Conservation (phyloP, 2,797 vertebrate genomes). For the Emydoidea blandingii region DNA sequence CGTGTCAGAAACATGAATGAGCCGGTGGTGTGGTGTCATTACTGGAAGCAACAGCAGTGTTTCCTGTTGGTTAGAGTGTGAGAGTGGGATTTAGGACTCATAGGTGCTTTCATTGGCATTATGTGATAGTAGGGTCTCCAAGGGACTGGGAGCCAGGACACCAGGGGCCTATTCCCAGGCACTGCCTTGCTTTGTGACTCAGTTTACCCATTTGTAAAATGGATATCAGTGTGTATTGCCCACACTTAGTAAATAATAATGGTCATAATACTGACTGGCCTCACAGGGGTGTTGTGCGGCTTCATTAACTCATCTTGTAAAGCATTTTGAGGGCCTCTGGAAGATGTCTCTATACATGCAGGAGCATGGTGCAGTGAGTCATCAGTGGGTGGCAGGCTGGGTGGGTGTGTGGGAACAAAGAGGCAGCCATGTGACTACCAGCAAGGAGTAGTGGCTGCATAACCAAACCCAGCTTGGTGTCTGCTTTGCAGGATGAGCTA, state of each 20-base stretch:
- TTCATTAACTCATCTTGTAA: neutral
- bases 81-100: neutral
- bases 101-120: neutral
- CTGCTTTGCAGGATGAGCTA: neutral
- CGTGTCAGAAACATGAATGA: fast-evolving
- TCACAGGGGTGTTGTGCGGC: neutral
- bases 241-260: neutral
- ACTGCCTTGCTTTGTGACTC: neutral
- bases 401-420: neutral
- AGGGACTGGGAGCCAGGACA: neutral
- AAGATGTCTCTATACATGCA: neutral
- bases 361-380: neutral
- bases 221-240: neutral
- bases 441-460: neutral
- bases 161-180: neutral
- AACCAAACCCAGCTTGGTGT: neutral
- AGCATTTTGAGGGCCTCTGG: neutral
- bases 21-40: neutral
- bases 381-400: neutral
- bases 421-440: fast-evolving
- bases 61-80: neutral
- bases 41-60: neutral
- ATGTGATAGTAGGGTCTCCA: neutral
- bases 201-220: neutral
- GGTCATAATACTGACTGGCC: neutral